Evolutionary conservation across 1,140 invertebrate genomes (phyloP), one percentile per base, ranked within the genome.

Genomic region (Coptotermes formosanus): DNA sequence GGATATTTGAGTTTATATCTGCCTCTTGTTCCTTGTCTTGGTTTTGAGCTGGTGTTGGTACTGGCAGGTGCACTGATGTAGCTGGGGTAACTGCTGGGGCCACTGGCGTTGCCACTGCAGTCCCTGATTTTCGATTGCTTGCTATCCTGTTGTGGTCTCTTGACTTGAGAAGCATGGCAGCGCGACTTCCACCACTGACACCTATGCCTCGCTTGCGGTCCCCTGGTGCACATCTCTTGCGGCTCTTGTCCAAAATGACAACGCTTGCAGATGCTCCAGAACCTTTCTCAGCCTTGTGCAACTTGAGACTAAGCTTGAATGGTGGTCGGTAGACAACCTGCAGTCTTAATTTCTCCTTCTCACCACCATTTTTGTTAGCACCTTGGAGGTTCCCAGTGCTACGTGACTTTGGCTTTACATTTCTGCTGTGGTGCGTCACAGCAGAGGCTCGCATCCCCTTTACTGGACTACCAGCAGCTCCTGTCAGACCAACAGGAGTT

Each of bases 271-370:
- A 52, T 19, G 45, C 83, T 30, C 87, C 82, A 12, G 82, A 82
- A 32, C 25, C 86, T 43, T 86, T 86, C 45, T 86, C 86, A 14
- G 86, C 55, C 48, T 82, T 90, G 59, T 94, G 94, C 82, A 97
- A 92, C 89, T 96, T 96, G 38, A 97, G 92, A 89, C 95, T 96
- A 89, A 97, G 96, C 88, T 95, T 95, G 89, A 97, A 97, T 2
- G 96, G 96, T 48, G 96, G 96, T 89, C 96, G 96, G 89, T 96
- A 97, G 11, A 97, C 95, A 3, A 97, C 96, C 90, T 97, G 96
- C 19, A 97, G 90, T 84, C 95, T 93, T 0, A 95, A 94, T 86
- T 95, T 94, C 88, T 96, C 93, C 84, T 93, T 93, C 30, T 91
- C 81, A 38, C 38, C 21, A n/a, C 75, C 64, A 19, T 86, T 86